These are phyloP conservation scores for Meda fulgida DNA, from an alignment of 2,797 vertebrate species.

Conservation along the genomic window DNA sequence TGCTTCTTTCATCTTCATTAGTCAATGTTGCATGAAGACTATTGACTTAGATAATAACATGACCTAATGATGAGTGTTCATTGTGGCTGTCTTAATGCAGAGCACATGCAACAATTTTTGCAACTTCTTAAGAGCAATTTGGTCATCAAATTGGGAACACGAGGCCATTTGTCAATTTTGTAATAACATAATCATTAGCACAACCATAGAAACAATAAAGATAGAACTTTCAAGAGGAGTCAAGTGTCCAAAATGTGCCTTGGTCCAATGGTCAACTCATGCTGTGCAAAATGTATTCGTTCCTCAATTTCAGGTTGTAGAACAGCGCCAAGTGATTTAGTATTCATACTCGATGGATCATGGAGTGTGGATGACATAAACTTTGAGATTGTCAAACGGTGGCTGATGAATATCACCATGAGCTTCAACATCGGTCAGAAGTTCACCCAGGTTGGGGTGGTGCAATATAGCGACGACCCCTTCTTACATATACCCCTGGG, in stretches of 20 bases:
- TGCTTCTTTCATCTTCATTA: constrained; percentile 69
- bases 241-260: not conserved
- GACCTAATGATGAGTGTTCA: constrained; percentile 49
- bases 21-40: constrained; percentile 60
- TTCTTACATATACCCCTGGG: constrained; percentile 92
- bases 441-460: constrained; percentile 95
- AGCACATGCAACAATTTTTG: constrained; percentile 25
- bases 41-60: constrained; percentile 52
- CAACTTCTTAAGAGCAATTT: not conserved
- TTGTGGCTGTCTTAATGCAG: constrained; percentile 37
- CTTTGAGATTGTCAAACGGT: constrained; percentile 96
- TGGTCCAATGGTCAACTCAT: not conserved
- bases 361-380: constrained; percentile 96
- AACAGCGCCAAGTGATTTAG: constrained; percentile 92
- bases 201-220: not conserved
- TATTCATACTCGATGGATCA: constrained; percentile 96
- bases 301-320: constrained; percentile 85
- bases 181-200: not conserved
- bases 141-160: not conserved
- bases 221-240: not conserved
- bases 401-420: constrained; percentile 95
- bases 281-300: constrained; percentile 2
- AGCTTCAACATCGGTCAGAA: constrained; percentile 96
- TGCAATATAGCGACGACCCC: constrained; percentile 95
- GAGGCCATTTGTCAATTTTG: not conserved